Evolutionary conservation across 30 jellyfish, hydroid and myxozoan genomes (phyloP), one percentile per base, ranked within the genome.

Genomic region (Aurelia sp.): DNA sequence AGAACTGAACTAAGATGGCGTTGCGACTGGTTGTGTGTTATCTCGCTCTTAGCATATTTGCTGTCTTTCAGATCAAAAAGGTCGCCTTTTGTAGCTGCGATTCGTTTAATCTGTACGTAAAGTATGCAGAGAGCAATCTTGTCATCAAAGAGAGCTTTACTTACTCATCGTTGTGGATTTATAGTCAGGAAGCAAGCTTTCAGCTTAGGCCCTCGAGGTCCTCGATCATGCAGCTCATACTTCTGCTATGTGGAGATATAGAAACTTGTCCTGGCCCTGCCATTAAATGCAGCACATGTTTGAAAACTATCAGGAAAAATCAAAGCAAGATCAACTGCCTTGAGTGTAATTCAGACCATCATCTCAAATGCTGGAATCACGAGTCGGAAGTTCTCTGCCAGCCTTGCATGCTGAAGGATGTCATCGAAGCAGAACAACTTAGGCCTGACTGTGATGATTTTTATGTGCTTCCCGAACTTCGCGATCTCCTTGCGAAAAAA

Each of bases 161-260:
- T 58, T 58, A 58, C 67, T 58, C 67, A 58, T 58, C 67, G 67
- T 58, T 58, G 67, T 58, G 67, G 67, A 58, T 58, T 58, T 58
- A 58, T 58, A 58, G 67, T 20, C 67, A 58, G 67, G 67, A 58
- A 58, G 6, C 27, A 58, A 11, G 23, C 66, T 20, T 23, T 66
- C 85, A 73, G 72, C 85, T 73, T 73, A 21, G 85, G 31, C 85
- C 85, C 35, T 17, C 75, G 22, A 58, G 75, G 85, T 50, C 85
- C 50, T 35, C 85, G 41, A 15, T 55, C 75, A 48, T 73, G 17
- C 85, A 73, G 60, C 79, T 68, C 60, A 22, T 68, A 15, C 79
- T 68, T 35, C 60, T 35, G 44, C 79, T 68, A 18, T 68, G 79
- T 68, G 79, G 79, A 20, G 79, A 68, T 68, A 35, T 68, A 55